Evolutionary conservation across 2,113 vertebrate species (phyloP), one percentile per base, ranked within the genome.

Genomic region (Loxodonta africana): DNA sequence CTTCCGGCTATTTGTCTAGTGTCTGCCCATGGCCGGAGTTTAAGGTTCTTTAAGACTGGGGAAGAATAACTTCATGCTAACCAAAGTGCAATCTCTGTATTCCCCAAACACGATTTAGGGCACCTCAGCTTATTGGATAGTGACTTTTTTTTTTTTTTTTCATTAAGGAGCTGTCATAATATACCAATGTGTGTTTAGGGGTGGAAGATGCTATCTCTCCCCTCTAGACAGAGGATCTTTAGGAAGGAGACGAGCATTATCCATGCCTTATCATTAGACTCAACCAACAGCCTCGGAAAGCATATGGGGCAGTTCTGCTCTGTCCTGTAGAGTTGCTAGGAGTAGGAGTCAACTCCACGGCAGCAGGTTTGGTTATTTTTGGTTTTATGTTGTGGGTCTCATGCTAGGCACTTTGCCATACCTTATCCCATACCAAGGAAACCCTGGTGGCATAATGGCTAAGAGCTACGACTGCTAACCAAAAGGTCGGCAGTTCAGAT

Each of bases 91-190:
- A 9, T 37, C 1, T 94, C 7, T 18, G 2, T 0, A 2, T 9
- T 17, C 26, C 78, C 57, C 26, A 28, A 33, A 30, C 11, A 26
- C 57, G 0, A 7, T 12, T 48, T 28, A 37, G 1, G 30, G 98
- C 98, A 98, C 98, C 98, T 99, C 99, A 99, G 99, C 92, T 80
- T 30, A 57, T 57, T 57, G 20, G 33, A 12, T 60, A 85, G 88
- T 84, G 98, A 57, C 53, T 57, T 57, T 57, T 57, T 57, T 57
- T 57, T 57, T 57, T 57, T 57, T 57, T 57, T 57, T 57, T 57
- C 11, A 81, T 23, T 48, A 83, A 76, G 48, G 37, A 78, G 28
- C n/a, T 65, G 37, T 88, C 71, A 88, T 23, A 26, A 44, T 71
- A 17, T 44, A 53, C 44, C 37, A 77, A 30, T 51, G 20, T 85